Evolutionary conservation across 2,888 invertebrate species (phyloP).

Genomic region (Schizaphis graminum): DNA sequence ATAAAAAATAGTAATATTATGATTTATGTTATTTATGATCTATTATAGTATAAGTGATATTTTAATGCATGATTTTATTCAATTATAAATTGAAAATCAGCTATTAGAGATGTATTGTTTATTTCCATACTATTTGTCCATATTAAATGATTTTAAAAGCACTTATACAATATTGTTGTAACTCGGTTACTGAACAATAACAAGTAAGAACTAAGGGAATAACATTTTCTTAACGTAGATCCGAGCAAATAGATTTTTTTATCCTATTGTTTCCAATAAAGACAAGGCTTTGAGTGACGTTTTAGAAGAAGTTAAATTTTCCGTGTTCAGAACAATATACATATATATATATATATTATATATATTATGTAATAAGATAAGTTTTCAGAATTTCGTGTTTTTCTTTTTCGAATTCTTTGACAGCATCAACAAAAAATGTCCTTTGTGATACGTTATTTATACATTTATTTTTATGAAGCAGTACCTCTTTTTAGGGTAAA

Average conservation of each 20-base stretch:
- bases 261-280: background rate
- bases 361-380: background rate
- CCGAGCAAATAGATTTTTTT: background rate
- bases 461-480: background rate
- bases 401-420: background rate
- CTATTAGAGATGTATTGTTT: background rate
- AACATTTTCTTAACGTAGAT: background rate
- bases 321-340: background rate
- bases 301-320: constrained; percentile 24
- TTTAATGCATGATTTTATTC: background rate
- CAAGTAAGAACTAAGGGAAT: background rate
- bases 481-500: background rate
- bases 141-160: background rate
- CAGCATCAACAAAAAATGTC: background rate
- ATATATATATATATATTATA: background rate
- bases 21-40: background rate
- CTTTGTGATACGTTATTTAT: background rate
- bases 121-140: background rate
- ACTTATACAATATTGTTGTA: background rate
- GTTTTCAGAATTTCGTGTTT: background rate
- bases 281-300: background rate
- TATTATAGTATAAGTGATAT: background rate
- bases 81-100: background rate
- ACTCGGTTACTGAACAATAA: background rate
- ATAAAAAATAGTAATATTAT: background rate